Evolutionary conservation across 2,113 vertebrate species (phyloP).

Genomic region (Brienomyrus brachyistius): DNA sequence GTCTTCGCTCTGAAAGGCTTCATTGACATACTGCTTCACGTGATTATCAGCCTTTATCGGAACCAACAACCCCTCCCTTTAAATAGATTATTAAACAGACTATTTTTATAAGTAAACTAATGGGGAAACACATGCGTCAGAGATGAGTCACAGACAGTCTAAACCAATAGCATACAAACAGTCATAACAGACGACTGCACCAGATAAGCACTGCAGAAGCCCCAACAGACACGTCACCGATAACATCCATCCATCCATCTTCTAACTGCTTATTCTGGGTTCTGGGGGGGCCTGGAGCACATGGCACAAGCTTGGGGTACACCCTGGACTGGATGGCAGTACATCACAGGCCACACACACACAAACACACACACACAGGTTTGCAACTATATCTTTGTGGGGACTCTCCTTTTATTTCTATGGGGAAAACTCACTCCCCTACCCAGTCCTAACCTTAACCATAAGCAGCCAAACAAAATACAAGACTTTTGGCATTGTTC

Average conservation of each 20-base stretch:
- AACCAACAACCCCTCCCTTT: neutral
- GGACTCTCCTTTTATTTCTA: too few relatives aligned
- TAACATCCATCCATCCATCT: neutral
- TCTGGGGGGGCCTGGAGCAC: neutral
- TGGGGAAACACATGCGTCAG: too few relatives aligned
- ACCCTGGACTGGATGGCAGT: neutral
- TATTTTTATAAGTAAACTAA: neutral
- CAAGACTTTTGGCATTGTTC: too few relatives aligned
- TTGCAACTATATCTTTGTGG: too few relatives aligned
- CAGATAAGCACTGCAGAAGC: neutral
- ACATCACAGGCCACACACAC: too few relatives aligned
- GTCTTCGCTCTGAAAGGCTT: constrained; percentile 10
- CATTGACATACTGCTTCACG: constrained; percentile 7
- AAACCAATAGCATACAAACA: neutral
- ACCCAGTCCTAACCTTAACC: too few relatives aligned
- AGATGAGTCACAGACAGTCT: neutral
- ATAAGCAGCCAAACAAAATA: too few relatives aligned
- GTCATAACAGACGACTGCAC: neutral
- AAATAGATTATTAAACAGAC: neutral
- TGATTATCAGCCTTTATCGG: constrained; percentile 1
- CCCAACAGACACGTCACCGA: neutral
- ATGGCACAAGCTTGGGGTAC: neutral
- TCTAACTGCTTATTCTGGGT: neutral
- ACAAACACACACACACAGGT: too few relatives aligned
- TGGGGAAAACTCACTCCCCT: neutral